These are phyloP conservation scores for Drosophila meridiana DNA, from an alignment of 2,888 invertebrate species.

Conservation along the genomic window DNA sequence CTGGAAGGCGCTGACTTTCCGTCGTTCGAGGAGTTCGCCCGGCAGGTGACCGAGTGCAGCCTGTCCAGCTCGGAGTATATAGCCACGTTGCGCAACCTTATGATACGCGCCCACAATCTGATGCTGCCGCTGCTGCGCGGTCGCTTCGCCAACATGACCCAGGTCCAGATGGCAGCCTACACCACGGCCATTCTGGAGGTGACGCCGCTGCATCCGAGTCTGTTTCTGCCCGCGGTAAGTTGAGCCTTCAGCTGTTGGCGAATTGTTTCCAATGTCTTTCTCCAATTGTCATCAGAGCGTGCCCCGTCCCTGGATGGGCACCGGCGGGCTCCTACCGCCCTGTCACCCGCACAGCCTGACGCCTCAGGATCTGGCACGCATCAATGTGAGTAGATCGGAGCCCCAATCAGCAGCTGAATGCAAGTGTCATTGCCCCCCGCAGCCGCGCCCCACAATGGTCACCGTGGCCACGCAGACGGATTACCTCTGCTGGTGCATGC, in stretches of 20 bases:
- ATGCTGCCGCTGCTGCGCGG: constrained; percentile 57
- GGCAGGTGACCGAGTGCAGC: constrained; percentile 34
- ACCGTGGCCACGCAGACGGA: constrained; percentile 58
- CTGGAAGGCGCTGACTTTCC: constrained; percentile 4
- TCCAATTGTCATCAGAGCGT: constrained; percentile 22
- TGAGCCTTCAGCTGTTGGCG: too few relatives aligned
- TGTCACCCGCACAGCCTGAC: constrained; percentile 48
- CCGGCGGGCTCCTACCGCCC: constrained; percentile 11
- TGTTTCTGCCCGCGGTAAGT: constrained; percentile 60
- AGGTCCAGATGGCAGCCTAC: constrained; percentile 58
- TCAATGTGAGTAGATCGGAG: constrained; percentile 30
- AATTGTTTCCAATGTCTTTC: background rate
- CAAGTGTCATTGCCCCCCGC: background rate
- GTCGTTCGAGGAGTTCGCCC: constrained; percentile 48
- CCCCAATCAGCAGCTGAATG: too few relatives aligned
- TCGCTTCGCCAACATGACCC: constrained; percentile 47
- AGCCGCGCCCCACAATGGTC: constrained; percentile 6
- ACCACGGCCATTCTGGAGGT: constrained; percentile 52
- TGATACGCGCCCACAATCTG: constrained; percentile 63
- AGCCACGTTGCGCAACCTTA: constrained; percentile 52
- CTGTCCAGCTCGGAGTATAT: constrained; percentile 55
- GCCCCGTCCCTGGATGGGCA: constrained; percentile 22
- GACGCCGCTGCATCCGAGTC: constrained; percentile 56
- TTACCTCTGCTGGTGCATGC: constrained; percentile 51
- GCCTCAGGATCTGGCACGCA: constrained; percentile 41